Percentiles rank a stretch among this genome's conserved stretches.
Evolutionary conservation across 2,888 invertebrate species (phyloP).

Genomic region (Melieria crassipennis): DNA sequence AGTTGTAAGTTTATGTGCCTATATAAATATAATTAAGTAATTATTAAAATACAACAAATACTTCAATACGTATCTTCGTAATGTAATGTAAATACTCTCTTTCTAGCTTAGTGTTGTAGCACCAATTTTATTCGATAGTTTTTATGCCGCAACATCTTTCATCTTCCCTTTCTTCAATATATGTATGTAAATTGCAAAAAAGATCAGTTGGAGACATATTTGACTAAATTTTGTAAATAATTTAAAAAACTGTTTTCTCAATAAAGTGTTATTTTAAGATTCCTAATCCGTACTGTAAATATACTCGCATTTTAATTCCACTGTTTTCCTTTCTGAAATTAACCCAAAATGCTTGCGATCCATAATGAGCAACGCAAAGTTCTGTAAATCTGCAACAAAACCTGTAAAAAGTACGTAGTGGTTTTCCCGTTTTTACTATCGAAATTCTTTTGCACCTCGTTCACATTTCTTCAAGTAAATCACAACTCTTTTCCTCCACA

Average conservation of each 20-base stretch:
- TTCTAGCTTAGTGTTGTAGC: too few species aligned
- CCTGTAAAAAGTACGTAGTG: conserved; percentile 46
- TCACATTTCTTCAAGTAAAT: not conserved
- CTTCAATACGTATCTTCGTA: too few species aligned
- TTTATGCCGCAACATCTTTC: too few species aligned
- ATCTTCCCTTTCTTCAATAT: too few species aligned
- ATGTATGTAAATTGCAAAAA: too few species aligned
- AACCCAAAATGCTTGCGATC: conserved; percentile 31
- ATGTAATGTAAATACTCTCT: too few species aligned
- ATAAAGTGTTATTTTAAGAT: conserved; percentile 26
- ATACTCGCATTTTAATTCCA: conserved; percentile 25
- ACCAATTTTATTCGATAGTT: too few species aligned
- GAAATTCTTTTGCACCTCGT: conserved; percentile 4
- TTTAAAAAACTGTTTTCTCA: not conserved
- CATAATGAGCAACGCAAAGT: conserved; percentile 39
- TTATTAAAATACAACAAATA: too few species aligned
- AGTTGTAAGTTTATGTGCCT: too few species aligned
- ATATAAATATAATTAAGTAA: too few species aligned
- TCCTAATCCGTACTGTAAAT: conserved; percentile 20
- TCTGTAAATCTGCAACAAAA: conserved; percentile 37
- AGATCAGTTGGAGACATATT: too few species aligned
- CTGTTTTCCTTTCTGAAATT: conserved; percentile 7
- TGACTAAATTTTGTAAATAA: too few species aligned
- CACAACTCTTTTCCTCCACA: not conserved
- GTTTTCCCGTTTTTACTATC: not conserved